phyloP scores from a whole-genome alignment of 2,797 vertebrate species.

The Pyrocephalus nanus region DNA sequence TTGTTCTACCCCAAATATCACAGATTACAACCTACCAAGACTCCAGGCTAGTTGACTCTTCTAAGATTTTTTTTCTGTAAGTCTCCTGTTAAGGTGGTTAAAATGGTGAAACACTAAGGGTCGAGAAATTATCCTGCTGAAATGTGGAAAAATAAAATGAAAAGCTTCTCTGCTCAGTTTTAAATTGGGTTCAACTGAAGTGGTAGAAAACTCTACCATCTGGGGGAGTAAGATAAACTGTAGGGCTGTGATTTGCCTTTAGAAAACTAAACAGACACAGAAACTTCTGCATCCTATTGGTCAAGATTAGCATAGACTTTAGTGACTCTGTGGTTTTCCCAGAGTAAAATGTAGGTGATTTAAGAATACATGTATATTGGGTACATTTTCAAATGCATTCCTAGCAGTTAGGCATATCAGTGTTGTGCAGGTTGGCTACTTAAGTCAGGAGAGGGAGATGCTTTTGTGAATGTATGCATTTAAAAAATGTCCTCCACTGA shows the following conservation, averaged over 20 bases:
- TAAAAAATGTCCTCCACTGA: not conserved
- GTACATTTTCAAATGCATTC: not conserved
- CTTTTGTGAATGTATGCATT: not conserved
- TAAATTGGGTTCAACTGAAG: not conserved
- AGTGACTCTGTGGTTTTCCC: not conserved
- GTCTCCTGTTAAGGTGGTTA: not conserved
- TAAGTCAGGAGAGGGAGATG: not conserved
- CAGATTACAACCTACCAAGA: not conserved
- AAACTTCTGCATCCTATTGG: not conserved
- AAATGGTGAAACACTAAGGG: not conserved
- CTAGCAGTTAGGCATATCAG: not conserved
- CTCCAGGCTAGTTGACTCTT: not conserved
- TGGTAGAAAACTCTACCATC: not conserved
- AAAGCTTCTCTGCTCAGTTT: not conserved
- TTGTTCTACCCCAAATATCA: not conserved
- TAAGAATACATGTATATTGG: not conserved
- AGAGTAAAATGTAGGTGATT: not conserved
- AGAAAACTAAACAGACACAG: not conserved
- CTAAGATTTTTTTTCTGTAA: not conserved
- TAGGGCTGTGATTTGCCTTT: not conserved
- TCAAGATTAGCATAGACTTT: not conserved
- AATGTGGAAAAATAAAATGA: not conserved
- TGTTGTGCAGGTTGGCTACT: not conserved
- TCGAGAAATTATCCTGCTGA: not conserved
- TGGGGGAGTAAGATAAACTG: not conserved